Evolutionary conservation across 2,113 vertebrate genomes (phyloP), one percentile per base, ranked within the genome.

Genomic region (Maccullochella peelii): DNA sequence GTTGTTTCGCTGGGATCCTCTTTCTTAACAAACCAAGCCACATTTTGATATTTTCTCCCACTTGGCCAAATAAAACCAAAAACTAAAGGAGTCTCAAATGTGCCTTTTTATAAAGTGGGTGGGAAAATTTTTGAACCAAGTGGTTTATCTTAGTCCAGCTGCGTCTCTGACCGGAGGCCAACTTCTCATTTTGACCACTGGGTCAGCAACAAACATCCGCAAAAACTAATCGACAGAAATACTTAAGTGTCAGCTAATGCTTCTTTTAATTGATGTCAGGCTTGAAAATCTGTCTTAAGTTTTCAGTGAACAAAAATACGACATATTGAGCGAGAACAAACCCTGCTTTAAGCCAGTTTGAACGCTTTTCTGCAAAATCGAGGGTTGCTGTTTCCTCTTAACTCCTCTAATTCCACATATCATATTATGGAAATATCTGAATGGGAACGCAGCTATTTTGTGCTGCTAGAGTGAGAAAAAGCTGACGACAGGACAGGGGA

Each of bases 71-170:
- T 11, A 58, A 82, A 71, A 65, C 66, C 57, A 80, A n/a, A n/a
- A n/a, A 73, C 36, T 44, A 1, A 50, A 76, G 18, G 9, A 27
- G 47, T 89, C 82, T 81, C 85, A 44, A 21, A 62, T 44, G 68
- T 47, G 72, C 23, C 55, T 79, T 75, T 38, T 18, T 52, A 2
- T 8, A 18, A 50, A 59, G 69, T 55, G 77, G 74, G 77, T 82
- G 84, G 80, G 44, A 80, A 75, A 58, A 44, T 76, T 69, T 44
- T 65, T 84, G 14, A 47, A 77, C 49, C 63, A 52, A 81, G 63
- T 25, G 71, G 40, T 66, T 82, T 79, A 62, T 82, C 72, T 65
- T 57, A 18, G 84, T 76, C 76, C 76, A 89, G 88, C 88, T 88
- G 86, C 76, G 7, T 44, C 25, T 71, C 63, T 77, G 61, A 78